Conservation (phyloP, 2,113 vertebrate genomes). For the Labeo catla region DNA sequence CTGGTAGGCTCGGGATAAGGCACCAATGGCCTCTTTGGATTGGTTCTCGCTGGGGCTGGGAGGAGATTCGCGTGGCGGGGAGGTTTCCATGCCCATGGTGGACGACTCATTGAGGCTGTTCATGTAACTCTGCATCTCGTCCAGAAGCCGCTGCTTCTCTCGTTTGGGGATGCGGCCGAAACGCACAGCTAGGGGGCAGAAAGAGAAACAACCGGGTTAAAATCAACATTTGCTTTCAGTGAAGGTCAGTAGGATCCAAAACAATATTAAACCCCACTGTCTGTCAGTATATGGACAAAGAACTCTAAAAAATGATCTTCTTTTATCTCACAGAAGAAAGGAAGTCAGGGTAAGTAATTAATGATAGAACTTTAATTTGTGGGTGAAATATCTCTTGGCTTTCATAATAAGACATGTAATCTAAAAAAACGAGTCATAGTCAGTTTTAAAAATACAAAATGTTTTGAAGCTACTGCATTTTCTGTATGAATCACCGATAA, state of each 20-base stretch:
- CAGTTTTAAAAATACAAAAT: neutral
- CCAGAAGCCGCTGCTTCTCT: constrained; percentile 81
- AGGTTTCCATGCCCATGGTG: constrained; percentile 70
- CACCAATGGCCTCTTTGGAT: constrained; percentile 76
- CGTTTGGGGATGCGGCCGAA: constrained; percentile 83
- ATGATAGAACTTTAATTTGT: neutral
- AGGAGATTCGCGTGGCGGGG: constrained; percentile 57
- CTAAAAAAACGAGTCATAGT: neutral
- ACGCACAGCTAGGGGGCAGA: constrained; percentile 75
- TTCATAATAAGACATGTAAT: neutral
- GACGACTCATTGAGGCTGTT: constrained; percentile 78
- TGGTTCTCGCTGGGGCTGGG: constrained; percentile 64
- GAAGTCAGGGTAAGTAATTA: neutral
- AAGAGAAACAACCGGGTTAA: constrained; percentile 33
- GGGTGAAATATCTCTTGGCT: neutral
- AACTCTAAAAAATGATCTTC: neutral
- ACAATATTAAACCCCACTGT: neutral
- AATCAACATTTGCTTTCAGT: neutral
- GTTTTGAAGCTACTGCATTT: neutral
- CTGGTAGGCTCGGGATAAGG: constrained; percentile 76
- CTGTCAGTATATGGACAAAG: neutral
- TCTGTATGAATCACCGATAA: neutral
- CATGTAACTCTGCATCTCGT: constrained; percentile 84
- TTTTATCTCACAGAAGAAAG: neutral
- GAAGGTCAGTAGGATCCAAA: neutral